Conservation (phyloP, 2,888 invertebrate species). For the Drosophila mulleri region DNA sequence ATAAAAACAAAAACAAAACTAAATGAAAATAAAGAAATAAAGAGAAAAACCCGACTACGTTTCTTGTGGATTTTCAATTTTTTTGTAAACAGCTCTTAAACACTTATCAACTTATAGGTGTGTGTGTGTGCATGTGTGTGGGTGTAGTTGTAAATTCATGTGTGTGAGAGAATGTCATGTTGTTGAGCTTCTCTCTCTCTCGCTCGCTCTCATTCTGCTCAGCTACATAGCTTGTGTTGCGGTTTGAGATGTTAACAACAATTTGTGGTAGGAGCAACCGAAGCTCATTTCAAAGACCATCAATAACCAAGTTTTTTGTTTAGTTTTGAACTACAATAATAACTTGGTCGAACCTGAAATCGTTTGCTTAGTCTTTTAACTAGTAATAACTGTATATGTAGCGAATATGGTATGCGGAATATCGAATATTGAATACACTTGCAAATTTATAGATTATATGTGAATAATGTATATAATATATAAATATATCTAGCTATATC, state of each 20-base stretch:
- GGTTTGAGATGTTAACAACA: conserved; percentile 25
- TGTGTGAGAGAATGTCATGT: conserved; percentile 7
- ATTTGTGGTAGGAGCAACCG: conserved; percentile 7
- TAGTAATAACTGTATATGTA: not conserved
- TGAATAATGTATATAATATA: not conserved
- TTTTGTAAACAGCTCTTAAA: conserved; percentile 33
- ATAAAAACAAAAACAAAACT: conserved; percentile 2
- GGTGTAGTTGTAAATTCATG: conserved; percentile 1
- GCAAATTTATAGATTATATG: not conserved
- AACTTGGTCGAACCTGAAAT: conserved; percentile 1
- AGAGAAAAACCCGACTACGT: conserved; percentile 29
- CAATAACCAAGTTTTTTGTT: conserved; percentile 6
- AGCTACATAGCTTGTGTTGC: conserved; percentile 1
- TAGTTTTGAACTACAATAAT: not conserved
- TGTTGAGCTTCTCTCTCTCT: not conserved
- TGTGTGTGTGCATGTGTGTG: conserved; percentile 4
- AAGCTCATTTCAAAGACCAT: conserved; percentile 7
- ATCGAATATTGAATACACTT: not conserved
- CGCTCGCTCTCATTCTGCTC: not conserved
- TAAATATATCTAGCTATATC: too few species aligned
- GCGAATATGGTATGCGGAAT: not conserved
- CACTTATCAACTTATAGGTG: conserved; percentile 26
- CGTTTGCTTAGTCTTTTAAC: not conserved
- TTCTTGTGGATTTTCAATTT: conserved; percentile 33
- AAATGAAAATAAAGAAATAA: conserved; percentile 10